Base-by-base conservation (phyloP, 2,113 vertebrate species). In the Phaetusa simplex region DNA sequence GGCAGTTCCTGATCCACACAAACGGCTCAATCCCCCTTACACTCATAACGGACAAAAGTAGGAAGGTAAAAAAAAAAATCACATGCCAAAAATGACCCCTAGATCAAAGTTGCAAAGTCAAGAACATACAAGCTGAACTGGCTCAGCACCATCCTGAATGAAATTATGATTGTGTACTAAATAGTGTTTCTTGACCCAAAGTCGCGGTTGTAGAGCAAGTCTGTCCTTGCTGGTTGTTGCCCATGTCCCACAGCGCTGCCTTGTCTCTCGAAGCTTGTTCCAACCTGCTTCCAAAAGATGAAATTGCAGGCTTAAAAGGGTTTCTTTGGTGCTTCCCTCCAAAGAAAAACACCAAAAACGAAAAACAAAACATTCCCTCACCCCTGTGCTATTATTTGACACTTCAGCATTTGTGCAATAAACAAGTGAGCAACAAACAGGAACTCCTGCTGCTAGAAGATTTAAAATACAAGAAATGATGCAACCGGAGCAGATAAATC, bases 391-490 rank as follows among this genome's bases (percentile, higher is more conserved):
- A 50, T 81, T 90, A 83, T 55, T 53, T 72, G 62, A 29, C 78
- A 79, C 78, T 76, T 87, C 29, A 84, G 40, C 50, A 91, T 95
- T 87, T 69, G 72, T 88, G 74, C 49, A 87, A 53, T 82, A 93
- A 95, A 90, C 45, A 95, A 94, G 85, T 12, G 62, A 96, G 21
- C 40, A 80, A 24, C 70, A 92, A 94, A 78, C 12, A 77, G 52
- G 55, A 77, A 3, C 50, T 81, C 83, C 91, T 90, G 53, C 94
- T 96, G 94, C 7, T 78, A 32, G 67, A 18, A 74, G 61, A 83
- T 90, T 96, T 32, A 47, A 55, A 95, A 85, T 30, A 78, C 79
- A 95, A 97, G 77, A 34, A 94, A 88, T 24, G 20, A 87, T 50
- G 26, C 18, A 65, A 91, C 34, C 50, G 71, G 93, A 90, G 19